phyloP scores from a whole-genome alignment of 1,140 invertebrate species.

The Brachionus sp. region DNA sequence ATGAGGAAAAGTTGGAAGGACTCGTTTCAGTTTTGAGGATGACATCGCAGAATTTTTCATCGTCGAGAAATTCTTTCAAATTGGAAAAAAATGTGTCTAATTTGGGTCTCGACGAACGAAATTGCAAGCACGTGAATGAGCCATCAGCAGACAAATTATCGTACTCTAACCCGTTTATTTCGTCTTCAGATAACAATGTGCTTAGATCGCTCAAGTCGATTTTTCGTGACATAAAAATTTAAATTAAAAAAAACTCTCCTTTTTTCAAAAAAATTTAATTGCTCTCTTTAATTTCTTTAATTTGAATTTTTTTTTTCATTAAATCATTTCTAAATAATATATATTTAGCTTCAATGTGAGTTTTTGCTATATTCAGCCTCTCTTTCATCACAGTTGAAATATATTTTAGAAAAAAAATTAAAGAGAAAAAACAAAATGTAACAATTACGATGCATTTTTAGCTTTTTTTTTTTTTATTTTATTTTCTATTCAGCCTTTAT shows the following conservation, averaged over 20 bases:
- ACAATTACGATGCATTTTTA: not conserved
- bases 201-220: conserved; percentile 11
- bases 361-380: not conserved
- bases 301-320: not conserved
- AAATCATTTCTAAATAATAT: not conserved
- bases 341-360: not conserved
- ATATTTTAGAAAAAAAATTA: not conserved
- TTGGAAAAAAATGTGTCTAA: not conserved
- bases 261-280: not conserved
- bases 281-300: conserved; percentile 26
- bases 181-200: not conserved
- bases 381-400: not conserved
- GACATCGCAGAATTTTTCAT: conserved; percentile 74
- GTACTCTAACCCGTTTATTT: conserved; percentile 1
- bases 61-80: conserved; percentile 78
- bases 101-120: not conserved
- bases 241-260: not conserved
- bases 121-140: not conserved
- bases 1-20: conserved; percentile 46
- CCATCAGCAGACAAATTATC: not conserved
- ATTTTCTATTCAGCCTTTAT: not conserved
- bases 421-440: not conserved
- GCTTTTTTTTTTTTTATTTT: not conserved
- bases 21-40: conserved; percentile 53
- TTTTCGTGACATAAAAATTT: not conserved